Evolutionary conservation across 2,888 invertebrate genomes (phyloP), one percentile per base, ranked within the genome.

Genomic region (Coelinius sp.): DNA sequence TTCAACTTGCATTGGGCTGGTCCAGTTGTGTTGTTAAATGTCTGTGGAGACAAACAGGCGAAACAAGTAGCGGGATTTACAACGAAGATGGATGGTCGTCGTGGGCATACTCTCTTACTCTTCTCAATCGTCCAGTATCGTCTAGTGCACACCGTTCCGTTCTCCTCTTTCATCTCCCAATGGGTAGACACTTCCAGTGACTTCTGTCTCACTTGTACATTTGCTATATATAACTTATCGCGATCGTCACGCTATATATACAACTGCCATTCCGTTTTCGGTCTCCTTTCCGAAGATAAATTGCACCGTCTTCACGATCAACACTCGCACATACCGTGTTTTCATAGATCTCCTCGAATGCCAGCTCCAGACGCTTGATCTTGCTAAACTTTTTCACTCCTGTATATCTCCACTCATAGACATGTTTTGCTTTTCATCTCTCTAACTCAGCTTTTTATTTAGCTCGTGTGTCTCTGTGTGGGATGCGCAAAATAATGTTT

Each of bases 21-120:
- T 66, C 56, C 64, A 25, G 75, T 74, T 69, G 46, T 49, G 70
- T 74, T 76, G 77, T 75, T 82, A 79, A 81, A 77, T 78, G 80
- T 81, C 83, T 78, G 75, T 77, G 76, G 75, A 78, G 80, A 83
- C 81, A 84, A 83, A 83, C 83, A 81, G 80, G 80, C 75, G 78
- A 82, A 82, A 80, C 79, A 78, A 79, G 80, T 81, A 79, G 79
- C 76, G 78, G 73, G 75, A 77, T 76, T 75, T 72, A 72, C 78
- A 81, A 85, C 83, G 81, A 84, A 84, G 84, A 84, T 80, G 79
- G 80, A 84, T 84, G 71, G 78, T 79, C 77, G 64, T 75, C 76
- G 79, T 68, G 67, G 35, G 64, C 62, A 68, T 70, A 63, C 70
- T n/a, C 41, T 63, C 59, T 20, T 31, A 17, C 59, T 17, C 2